phyloP scores from a whole-genome alignment of 1,140 invertebrate genomes.

The Lineus longissimus region DNA sequence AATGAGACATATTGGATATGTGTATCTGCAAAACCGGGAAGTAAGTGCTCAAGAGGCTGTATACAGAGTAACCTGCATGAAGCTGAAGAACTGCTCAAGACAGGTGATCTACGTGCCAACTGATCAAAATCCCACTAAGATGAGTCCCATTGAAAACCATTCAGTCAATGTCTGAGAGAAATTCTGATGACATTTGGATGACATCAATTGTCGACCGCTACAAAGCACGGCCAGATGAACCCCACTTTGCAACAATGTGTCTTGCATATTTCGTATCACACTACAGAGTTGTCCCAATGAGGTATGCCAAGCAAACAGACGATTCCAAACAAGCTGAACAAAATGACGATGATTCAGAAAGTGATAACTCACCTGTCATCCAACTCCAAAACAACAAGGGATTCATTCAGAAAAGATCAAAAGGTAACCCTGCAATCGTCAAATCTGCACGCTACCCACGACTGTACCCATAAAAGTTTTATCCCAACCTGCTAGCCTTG shows the following conservation, averaged over 20 bases:
- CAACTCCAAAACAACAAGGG: conserved; percentile 16
- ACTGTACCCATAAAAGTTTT: conserved; percentile 12
- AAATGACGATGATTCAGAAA: background rate
- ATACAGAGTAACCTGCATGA: background rate
- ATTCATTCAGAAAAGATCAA: conserved; percentile 18
- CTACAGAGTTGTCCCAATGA: conserved; percentile 14
- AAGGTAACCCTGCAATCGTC: conserved; percentile 2
- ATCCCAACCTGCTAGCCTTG: conserved; percentile 10
- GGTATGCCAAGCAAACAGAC: conserved; percentile 1
- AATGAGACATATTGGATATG: background rate
- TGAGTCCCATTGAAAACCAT: background rate
- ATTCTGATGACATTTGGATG: conserved; percentile 17
- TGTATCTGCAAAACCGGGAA: conserved; percentile 1
- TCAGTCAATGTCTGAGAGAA: background rate
- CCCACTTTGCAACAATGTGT: conserved; percentile 17
- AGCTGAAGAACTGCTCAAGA: background rate
- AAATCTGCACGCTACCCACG: conserved; percentile 13
- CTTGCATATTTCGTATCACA: conserved; percentile 19
- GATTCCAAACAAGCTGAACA: conserved; percentile 6
- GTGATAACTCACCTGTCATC: background rate
- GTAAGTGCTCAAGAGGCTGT: conserved; percentile 6
- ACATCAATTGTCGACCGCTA: conserved; percentile 14
- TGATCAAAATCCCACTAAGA: background rate
- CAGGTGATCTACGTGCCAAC: background rate
- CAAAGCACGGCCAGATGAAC: conserved; percentile 9